phyloP scores from a whole-genome alignment of 2,113 vertebrate genomes.

The Electrona antarctica region DNA sequence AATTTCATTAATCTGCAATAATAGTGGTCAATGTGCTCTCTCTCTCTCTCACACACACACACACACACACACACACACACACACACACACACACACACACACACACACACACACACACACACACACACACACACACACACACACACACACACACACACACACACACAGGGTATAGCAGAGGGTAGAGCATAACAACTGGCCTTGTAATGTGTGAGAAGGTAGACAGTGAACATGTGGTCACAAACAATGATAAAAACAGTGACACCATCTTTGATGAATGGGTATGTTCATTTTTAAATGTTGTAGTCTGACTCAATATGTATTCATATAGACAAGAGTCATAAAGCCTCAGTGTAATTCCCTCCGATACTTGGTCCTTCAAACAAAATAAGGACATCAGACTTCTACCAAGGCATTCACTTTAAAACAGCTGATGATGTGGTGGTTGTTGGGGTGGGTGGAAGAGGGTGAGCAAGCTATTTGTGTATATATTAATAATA shows the following conservation, averaged over 20 bases:
- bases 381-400: background rate
- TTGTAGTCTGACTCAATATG: slow-evolving; percentile 2
- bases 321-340: background rate
- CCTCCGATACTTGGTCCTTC: background rate
- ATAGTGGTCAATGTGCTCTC: slow-evolving; percentile 3
- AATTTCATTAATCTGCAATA: background rate
- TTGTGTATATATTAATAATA: too few species aligned
- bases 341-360: background rate
- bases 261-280: slow-evolving; percentile 19
- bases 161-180: background rate
- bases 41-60: background rate
- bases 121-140: slow-evolving; percentile 1
- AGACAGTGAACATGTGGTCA: slow-evolving; percentile 4
- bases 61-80: slow-evolving; percentile 14
- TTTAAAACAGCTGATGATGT: background rate
- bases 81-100: background rate
- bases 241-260: background rate
- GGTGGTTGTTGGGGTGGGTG: too few species aligned
- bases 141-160: slow-evolving; percentile 1
- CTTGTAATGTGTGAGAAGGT: slow-evolving; percentile 33
- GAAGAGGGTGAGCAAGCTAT: too few species aligned
- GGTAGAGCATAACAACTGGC: background rate
- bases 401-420: background rate
- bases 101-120: slow-evolving; percentile 14
- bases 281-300: slow-evolving; percentile 31